These are phyloP conservation scores for Drosophila infuscata DNA, from an alignment of 2,888 invertebrate genomes.

Conservation along the genomic window DNA sequence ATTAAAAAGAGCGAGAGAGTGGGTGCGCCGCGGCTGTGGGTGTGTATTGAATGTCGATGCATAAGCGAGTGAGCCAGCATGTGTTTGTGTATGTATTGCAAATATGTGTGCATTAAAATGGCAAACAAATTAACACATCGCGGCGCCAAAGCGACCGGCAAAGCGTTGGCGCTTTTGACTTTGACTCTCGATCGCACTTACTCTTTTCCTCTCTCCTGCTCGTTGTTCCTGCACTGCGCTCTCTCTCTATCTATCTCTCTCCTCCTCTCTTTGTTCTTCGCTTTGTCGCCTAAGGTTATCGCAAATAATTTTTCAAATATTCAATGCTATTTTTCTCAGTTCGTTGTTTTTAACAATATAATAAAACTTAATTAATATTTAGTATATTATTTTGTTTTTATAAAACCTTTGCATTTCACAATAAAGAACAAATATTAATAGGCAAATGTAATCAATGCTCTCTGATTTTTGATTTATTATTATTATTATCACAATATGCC, in stretches of 20 bases:
- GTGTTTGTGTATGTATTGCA: neutral
- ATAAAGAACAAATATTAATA: constrained; percentile 6
- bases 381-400: constrained; percentile 22
- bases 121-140: constrained; percentile 73
- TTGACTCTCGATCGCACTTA: constrained; percentile 21
- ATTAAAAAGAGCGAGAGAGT: constrained; percentile 21
- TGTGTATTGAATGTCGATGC: constrained; percentile 17
- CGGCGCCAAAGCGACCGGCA: constrained; percentile 65
- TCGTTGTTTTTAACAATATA: constrained; percentile 50
- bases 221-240: constrained; percentile 3
- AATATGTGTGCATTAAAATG: constrained; percentile 52
- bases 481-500: constrained; percentile 26
- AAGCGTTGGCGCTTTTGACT: constrained; percentile 37
- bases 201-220: constrained; percentile 2
- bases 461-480: neutral
- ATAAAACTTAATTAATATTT: constrained; percentile 33
- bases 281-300: constrained; percentile 63
- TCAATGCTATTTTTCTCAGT: constrained; percentile 50
- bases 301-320: constrained; percentile 58
- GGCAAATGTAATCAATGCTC: neutral
- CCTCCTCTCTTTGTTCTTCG: constrained; percentile 5
- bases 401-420: constrained; percentile 44
- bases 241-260: constrained; percentile 12
- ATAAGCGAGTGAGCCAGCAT: neutral
- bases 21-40: constrained; percentile 42